These are phyloP conservation scores for Solen grandis DNA, from an alignment of 1,140 invertebrate genomes.

Conservation along the genomic window DNA sequence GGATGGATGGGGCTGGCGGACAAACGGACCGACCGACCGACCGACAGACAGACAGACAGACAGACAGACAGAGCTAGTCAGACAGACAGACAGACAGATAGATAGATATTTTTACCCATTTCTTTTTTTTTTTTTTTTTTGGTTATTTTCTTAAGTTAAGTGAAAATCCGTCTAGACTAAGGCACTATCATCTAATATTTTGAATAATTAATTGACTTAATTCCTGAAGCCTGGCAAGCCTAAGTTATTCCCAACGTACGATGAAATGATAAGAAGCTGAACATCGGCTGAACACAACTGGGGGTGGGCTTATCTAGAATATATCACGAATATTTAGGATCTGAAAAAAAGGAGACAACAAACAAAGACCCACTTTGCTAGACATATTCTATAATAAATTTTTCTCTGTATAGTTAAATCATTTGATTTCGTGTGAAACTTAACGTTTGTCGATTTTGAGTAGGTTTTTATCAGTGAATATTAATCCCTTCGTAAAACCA, in stretches of 20 bases:
- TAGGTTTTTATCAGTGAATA: too few species aligned
- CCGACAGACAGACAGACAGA: not conserved
- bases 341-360: too few species aligned
- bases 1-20: not conserved
- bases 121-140: not conserved
- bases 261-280: not conserved
- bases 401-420: too few species aligned
- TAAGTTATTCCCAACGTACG: not conserved
- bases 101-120: not conserved
- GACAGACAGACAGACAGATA: not conserved
- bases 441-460: too few species aligned
- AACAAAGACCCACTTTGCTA: too few species aligned
- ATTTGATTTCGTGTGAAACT: too few species aligned
- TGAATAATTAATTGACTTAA: not conserved
- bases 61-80: conserved; percentile 3
- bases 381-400: too few species aligned
- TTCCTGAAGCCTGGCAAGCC: not conserved
- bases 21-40: not conserved
- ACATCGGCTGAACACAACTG: too few species aligned
- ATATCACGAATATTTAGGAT: too few species aligned
- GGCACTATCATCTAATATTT: not conserved
- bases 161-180: not conserved
- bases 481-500: too few species aligned
- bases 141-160: not conserved
- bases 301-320: too few species aligned